Evolutionary conservation across 2,888 invertebrate genomes (phyloP).

Genomic region (Cerastoderma edule): DNA sequence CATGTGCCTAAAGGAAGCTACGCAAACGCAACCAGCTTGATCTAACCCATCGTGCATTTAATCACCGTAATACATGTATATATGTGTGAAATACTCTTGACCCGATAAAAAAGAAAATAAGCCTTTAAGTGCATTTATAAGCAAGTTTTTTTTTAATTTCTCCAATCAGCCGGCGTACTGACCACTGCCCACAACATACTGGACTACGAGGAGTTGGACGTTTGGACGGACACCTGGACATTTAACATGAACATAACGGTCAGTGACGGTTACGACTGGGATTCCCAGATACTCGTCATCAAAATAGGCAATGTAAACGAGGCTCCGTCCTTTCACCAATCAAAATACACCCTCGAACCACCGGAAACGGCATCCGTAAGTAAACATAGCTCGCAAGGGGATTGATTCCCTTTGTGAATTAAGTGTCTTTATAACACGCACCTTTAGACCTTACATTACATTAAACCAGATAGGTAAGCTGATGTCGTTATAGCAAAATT

Average conservation of each 20-base stretch:
- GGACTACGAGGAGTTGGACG: constrained; percentile 41
- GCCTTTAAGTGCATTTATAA: too few relatives aligned
- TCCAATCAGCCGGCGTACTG: constrained; percentile 40
- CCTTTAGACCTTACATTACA: too few relatives aligned
- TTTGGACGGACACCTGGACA: neutral
- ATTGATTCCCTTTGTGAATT: neutral
- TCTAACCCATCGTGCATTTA: too few relatives aligned
- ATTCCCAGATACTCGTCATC: constrained; percentile 28
- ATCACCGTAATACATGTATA: too few relatives aligned
- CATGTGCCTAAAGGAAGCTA: too few relatives aligned
- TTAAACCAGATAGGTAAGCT: too few relatives aligned
- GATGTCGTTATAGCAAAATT: too few relatives aligned
- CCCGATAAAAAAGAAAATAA: too few relatives aligned
- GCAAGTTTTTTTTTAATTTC: constrained; percentile 4
- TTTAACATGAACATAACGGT: constrained; percentile 32
- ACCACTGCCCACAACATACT: constrained; percentile 47
- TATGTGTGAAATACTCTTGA: too few relatives aligned
- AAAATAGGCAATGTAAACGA: constrained; percentile 52
- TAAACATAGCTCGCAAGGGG: too few relatives aligned
- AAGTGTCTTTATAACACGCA: too few relatives aligned
- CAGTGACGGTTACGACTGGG: constrained; percentile 42
- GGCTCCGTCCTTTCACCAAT: constrained; percentile 55
- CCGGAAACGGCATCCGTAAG: constrained; percentile 46
- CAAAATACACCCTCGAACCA: constrained; percentile 49
- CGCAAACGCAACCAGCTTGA: too few relatives aligned